phyloP scores from a whole-genome alignment of 2,113 vertebrate species.

The Ophiodon elongatus region DNA sequence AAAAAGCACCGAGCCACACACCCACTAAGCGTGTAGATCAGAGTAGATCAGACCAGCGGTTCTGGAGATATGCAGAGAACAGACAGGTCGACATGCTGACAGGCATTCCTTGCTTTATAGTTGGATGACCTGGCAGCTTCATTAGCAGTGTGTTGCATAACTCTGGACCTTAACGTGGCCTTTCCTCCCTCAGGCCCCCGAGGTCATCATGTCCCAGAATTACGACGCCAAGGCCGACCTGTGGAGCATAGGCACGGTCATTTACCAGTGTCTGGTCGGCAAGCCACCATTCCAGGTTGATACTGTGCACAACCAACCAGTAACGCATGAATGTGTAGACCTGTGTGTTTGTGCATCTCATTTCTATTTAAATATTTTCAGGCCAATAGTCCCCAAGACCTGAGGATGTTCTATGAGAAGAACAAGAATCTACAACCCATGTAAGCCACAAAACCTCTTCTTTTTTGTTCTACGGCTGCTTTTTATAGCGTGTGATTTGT shows the following conservation, averaged over 20 bases:
- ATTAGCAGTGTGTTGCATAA: not conserved
- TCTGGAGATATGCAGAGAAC: not conserved
- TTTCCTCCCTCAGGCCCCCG: conserved; percentile 89
- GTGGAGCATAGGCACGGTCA: conserved; percentile 98
- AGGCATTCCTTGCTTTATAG: not conserved
- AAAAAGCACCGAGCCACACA: not conserved
- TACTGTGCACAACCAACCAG: not conserved
- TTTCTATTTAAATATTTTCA: conserved; percentile 53
- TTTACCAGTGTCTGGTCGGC: conserved; percentile 98
- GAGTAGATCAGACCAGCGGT: not conserved
- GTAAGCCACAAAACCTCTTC: conserved; percentile 81
- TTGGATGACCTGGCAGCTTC: not conserved
- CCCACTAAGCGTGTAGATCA: not conserved
- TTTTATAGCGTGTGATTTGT: not conserved
- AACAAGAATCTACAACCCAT: conserved; percentile 94
- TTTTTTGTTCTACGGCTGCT: not conserved
- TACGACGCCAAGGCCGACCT: conserved; percentile 97
- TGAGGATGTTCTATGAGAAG: conserved; percentile 98
- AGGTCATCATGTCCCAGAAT: conserved; percentile 99
- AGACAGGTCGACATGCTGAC: not conserved
- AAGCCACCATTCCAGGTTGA: conserved; percentile 98
- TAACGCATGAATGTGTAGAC: not conserved
- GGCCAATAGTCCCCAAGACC: conserved; percentile 97
- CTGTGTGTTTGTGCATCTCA: not conserved
- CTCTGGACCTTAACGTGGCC: conserved; percentile 15